Evolutionary conservation across 2,888 invertebrate genomes (phyloP).

Genomic region (Eupithecia subfuscata): DNA sequence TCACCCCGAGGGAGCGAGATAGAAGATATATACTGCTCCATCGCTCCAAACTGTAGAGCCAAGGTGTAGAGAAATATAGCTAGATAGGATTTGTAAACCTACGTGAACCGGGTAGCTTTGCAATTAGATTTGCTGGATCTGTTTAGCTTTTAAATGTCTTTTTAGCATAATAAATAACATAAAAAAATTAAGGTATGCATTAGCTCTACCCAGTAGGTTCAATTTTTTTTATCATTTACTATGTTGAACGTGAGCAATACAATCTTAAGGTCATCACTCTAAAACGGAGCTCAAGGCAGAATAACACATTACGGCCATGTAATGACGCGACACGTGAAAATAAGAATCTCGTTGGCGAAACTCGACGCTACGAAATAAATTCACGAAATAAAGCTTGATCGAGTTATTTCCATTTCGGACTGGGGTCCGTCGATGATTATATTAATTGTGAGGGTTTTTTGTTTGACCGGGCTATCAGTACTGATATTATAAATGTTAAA

Average conservation of each 20-base stretch:
- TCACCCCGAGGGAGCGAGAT: conserved; percentile 11
- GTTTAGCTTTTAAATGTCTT: background rate
- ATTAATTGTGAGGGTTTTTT: background rate
- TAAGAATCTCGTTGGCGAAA: background rate
- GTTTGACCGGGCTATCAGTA: background rate
- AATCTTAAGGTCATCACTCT: background rate
- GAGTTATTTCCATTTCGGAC: background rate
- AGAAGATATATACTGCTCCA: background rate
- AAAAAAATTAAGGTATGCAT: background rate
- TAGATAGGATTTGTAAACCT: background rate
- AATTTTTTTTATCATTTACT: too few species aligned
- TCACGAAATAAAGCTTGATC: background rate
- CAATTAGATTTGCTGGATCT: background rate
- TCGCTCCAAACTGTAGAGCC: too few species aligned
- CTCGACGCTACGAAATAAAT: background rate
- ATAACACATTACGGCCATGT: background rate
- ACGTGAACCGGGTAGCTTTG: background rate
- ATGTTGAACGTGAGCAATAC: too few species aligned
- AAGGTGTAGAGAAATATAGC: background rate
- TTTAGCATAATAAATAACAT: background rate
- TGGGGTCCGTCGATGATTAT: background rate
- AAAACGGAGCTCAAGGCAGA: background rate
- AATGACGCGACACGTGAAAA: background rate
- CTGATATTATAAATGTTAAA: background rate
- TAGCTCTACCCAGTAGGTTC: too few species aligned